phyloP scores from a whole-genome alignment of 2,113 vertebrate species.

The Amblyopsis rosae region DNA sequence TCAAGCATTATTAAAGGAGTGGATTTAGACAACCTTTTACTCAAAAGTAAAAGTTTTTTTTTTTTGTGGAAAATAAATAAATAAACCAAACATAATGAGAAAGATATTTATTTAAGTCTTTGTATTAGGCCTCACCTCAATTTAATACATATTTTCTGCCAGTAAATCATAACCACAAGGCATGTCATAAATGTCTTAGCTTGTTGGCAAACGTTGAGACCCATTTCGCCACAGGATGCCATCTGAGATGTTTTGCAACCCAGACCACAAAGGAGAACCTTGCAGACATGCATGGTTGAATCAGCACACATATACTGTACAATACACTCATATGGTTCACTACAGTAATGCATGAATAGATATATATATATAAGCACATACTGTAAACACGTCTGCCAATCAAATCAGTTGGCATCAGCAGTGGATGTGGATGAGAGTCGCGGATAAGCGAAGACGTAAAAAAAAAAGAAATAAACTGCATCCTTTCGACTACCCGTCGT shows the following conservation, averaged over 20 bases:
- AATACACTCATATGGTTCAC: no score
- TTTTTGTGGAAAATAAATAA: no score
- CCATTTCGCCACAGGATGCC: conserved; percentile 25
- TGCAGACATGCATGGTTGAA: not conserved
- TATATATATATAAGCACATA: not conserved
- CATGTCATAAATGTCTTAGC: not conserved
- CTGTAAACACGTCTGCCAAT: not conserved
- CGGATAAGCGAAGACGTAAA: no score
- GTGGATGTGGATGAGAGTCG: not conserved
- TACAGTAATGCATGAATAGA: no score
- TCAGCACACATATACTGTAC: not conserved
- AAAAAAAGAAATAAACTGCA: not conserved
- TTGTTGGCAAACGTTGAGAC: not conserved
- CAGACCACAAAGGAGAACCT: not conserved
- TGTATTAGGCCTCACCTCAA: no score
- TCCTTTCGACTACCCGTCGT: conserved; percentile 42
- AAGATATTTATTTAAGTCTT: no score
- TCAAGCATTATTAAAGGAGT: no score
- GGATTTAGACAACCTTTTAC: no score
- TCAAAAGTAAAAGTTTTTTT: no score
- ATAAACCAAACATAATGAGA: no score
- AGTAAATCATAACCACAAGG: conserved; percentile 7
- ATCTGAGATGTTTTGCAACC: not conserved
- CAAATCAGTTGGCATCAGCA: not conserved
- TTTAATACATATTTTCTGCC: not conserved